Base-by-base conservation (phyloP, 1,140 invertebrate genomes). In the Drosophila jambulina region DNA sequence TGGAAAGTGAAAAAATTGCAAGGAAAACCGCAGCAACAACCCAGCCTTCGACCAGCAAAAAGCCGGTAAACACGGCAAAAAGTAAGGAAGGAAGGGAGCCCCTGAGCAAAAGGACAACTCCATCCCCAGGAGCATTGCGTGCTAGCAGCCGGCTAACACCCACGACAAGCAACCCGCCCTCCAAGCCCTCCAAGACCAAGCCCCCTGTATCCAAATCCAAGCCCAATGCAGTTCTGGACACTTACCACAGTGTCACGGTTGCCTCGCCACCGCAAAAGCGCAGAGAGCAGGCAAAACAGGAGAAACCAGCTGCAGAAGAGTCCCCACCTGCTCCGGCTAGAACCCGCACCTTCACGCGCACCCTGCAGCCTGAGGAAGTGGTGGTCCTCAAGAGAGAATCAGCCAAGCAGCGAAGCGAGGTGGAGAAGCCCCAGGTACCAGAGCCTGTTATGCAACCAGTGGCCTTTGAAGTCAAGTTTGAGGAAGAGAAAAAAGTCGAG, bases 201-300 rank as follows among this genome's bases (percentile, higher is more conserved):
- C 5, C 29, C 5, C n/a, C 49, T 4, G 62, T 34, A n/a, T 8
- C 56, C 23, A 87, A 87, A 34, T 36, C 74, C 17, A 90, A 82
- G 40, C 69, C 76, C 17, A 93, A 93, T 81, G 72, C 88, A 15
- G 92, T 93, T 21, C 62, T 93, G 58, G 91, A 93, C 75, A 85
- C 81, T 13, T 90, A 82, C 49, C 91, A 92, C 43, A 93, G 82
- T 83, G 92, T 93, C 27, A 93, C 92, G 8, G 91, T 93, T n/a
- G 65, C 80, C 21, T 93, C 92, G 32, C 92, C 92, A 74, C 92
- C 92, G 19, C 75, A 85, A 60, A 84, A 77, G 64, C 82, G 91
- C 57, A 83, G 27, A 64, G 57, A 56, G 38, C 57, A 63, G 29
- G 59, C 54, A 57, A 78, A 76, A 78, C 75, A 36, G 43, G 51